A percentile compares a stretch with the other conserved stretches of the same genome.
phyloP scores from a whole-genome alignment of 2,113 vertebrate genomes.

The Cephalopterus ornatus region DNA sequence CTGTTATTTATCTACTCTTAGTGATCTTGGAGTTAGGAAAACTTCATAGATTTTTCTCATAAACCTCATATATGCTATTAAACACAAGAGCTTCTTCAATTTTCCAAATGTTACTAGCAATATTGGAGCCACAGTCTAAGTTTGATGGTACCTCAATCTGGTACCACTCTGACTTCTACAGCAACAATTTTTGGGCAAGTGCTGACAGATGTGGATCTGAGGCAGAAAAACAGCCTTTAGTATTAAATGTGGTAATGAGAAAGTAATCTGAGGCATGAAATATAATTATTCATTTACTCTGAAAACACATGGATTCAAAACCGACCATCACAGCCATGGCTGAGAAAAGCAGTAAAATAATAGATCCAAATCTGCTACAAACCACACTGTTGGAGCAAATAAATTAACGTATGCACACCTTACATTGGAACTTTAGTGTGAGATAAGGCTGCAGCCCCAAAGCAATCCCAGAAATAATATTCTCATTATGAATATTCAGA shows the following conservation, averaged over 20 bases:
- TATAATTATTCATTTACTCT: conserved; percentile 21
- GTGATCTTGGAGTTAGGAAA: not conserved
- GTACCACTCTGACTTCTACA: not conserved
- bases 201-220: conserved; percentile 16
- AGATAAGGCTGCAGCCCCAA: not conserved
- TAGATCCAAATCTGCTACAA: not conserved
- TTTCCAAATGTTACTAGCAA: not conserved
- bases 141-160: not conserved
- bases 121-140: not conserved
- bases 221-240: conserved; percentile 29
- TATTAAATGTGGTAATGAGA: conserved; percentile 27
- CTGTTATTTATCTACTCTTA: not conserved
- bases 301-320: conserved; percentile 29
- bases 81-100: not conserved
- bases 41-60: not conserved
- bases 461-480: not conserved
- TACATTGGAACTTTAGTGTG: not conserved
- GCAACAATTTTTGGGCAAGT: not conserved
- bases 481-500: not conserved
- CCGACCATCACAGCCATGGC: not conserved
- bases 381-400: not conserved
- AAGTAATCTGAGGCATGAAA: conserved; percentile 18
- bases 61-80: not conserved
- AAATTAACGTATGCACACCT: not conserved
- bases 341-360: not conserved